Evolutionary conservation across 2,797 vertebrate species (phyloP), one percentile per base, ranked within the genome.

Genomic region (Chaetodon trifasciatus): DNA sequence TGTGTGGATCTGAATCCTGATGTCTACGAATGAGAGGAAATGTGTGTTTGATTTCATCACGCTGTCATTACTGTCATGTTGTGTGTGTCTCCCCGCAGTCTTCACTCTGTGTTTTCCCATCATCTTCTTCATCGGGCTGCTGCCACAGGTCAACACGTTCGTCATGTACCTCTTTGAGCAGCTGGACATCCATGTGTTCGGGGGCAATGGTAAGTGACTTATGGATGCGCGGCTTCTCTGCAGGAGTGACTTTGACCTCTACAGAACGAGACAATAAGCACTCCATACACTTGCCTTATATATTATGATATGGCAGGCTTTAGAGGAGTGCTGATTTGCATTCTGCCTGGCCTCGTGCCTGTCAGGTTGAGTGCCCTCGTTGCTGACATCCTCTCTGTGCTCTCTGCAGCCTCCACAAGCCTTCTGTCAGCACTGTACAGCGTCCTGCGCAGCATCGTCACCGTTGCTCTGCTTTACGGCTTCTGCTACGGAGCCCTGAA

Each of bases 91-190:
- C 37, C 24, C 82, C 53, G 0, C 91, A 99, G 98, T 98, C 92
- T 99, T 99, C 95, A 99, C 96, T n/a, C 95, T 99, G 81, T 99
- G 97, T 93, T 99, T 99, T 86, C 98, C 98, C 86, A 83, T 99
- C 93, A 96, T 99, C 82, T 99, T 99, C 96, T 99, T 99, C 83
- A 93, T 99, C 90, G 98, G 98, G 74, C 96, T 99, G 88, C 97
- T 99, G 90, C 98, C 98, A 87, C 98, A 99, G 90, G 97, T 99
- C 95, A 99, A 99, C 95, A 99, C 98, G 0, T 99, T 99, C 86
- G 96, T 98, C 92, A 98, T 99, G 98, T 99, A 99, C 94, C 96
- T 99, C 88, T 98, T 97, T 82, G 98, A 99, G 92, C 98, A 99
- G 94, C 94, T 99, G 93, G 98, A 99, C 96, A 98, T 99, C 93